Evolutionary conservation across 2,113 vertebrate genomes (phyloP), one percentile per base, ranked within the genome.

Genomic region (Crotalus tigris): DNA sequence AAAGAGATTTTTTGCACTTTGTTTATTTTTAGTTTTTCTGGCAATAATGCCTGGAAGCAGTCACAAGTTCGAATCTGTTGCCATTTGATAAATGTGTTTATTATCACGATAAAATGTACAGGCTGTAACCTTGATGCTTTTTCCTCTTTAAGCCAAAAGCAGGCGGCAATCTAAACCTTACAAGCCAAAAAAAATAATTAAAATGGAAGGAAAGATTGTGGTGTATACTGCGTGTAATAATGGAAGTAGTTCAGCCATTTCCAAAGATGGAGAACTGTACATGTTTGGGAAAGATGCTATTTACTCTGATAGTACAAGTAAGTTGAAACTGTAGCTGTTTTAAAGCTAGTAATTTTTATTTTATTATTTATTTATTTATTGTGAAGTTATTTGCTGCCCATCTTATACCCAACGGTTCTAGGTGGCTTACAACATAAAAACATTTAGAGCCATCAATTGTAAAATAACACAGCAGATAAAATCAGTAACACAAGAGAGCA

Each of bases 271-370:
- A 95, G 99, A 99, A 95, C 98, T 99, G n/a, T 99, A 99, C 97
- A 99, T 99, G 99, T 99, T 99, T 97, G 99, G 99, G 93, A 99
- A 99, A 98, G 99, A 99, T 97, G 99, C 99, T 85, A 99, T 99
- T 97, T 99, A 99, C 96, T 99, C 99, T 93, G 99, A 99, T 96
- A 98, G 98, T 96, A 98, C 99, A 97, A 99, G 99, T 99, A 98
- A 98, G 99, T 96, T 95, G 55, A 93, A 93, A 29, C 9, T 91
- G 64, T 2, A 93, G 88, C 17, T 93, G 90, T 87, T 51, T 90
- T 97, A 87, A 91, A 90, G 7, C 10, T 54, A 85, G 39, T 90
- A 8, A n/a, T 10, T 51, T 51, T 51, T 51, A 51, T 9, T 51
- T 51, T 10, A 51, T 51, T 51, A 9, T 51, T 51, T 51, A 9